These are phyloP conservation scores for Phenganax stokvisi DNA, from an alignment of 92 coral and sea anemone genomes.

Conservation along the genomic window DNA sequence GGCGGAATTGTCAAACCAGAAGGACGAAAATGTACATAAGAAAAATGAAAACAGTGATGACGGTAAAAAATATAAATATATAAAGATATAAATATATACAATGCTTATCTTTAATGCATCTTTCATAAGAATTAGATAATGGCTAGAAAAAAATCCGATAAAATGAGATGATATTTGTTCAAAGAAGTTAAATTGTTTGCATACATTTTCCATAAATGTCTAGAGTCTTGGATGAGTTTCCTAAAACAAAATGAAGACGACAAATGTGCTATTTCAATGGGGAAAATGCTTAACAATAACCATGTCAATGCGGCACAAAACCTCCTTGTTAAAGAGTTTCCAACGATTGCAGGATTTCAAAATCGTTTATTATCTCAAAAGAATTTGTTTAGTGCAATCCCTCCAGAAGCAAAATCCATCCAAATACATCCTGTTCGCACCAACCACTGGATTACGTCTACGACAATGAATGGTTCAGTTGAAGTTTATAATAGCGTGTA, in stretches of 20 bases:
- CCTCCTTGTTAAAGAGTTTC: constrained; percentile 5
- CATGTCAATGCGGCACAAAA: constrained; percentile 22
- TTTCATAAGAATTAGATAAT: too few relatives aligned
- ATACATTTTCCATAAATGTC: background rate
- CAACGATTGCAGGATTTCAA: constrained; percentile 3
- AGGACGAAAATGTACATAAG: too few relatives aligned
- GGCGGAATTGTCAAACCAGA: too few relatives aligned
- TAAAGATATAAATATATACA: too few relatives aligned
- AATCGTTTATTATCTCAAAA: constrained; percentile 23
- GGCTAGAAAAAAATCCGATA: too few relatives aligned
- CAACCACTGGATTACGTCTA: constrained; percentile 21
- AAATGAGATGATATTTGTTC: too few relatives aligned
- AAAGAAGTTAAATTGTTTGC: background rate
- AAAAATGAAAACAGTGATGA: too few relatives aligned
- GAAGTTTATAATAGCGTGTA: constrained; percentile 33
- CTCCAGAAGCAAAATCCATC: background rate
- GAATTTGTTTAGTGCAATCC: background rate
- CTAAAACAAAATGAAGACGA: background rate
- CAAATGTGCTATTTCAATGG: background rate
- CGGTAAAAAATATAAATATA: too few relatives aligned
- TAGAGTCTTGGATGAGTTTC: background rate
- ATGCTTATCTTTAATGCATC: too few relatives aligned
- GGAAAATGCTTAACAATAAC: constrained; percentile 4
- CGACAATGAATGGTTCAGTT: constrained; percentile 12
- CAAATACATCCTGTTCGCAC: constrained; percentile 15